Base-by-base conservation (phyloP, 2,888 invertebrate species). In the Aquatica leii region DNA sequence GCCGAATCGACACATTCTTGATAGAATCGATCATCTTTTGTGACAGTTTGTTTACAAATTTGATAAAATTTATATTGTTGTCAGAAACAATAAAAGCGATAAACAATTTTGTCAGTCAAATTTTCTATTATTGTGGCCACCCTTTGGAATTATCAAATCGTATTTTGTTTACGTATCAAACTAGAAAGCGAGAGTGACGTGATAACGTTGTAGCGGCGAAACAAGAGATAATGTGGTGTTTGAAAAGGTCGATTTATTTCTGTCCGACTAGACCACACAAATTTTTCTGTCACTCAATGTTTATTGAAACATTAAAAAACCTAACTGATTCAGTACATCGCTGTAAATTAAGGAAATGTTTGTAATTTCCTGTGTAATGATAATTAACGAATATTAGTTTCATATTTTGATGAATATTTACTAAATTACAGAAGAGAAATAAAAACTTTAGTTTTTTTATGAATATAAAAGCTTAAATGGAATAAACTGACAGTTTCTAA, bases 111-210 rank as follows among this genome's bases (percentile, higher is more conserved):
- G 12, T 14, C 17, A 41, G 41, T 14, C 12, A 18, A 46, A 46
- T 18, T 11, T 17, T 46, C 6, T 46, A 20, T 46, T 46, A 46
- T 46, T 46, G 9, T 20, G 18, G n/a, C 18, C 46, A 31, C 50
- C 50, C 50, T 50, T 50, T 50, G 12, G 50, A 50, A 50, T 50
- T 34, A 50, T 50, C 1, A 46, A 46, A 50, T 31, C 34, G 50
- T 34, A 17, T 50, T 50, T 50, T 50, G 34, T 24, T 50, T 50
- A 31, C 18, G 14, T 20, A 52, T 52, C 35, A 52, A 37, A 37
- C 20, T 17, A 37, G 52, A 17, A 35, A 52, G 35, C 18, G 40
- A 52, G 34, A 52, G 35, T 52, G 40, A 52, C 35, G 37, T 20
- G 52, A 37, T 34, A 52, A 35, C 20, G 18, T 18, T 18, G 35